phyloP scores from a whole-genome alignment of 2,888 invertebrate genomes.

The Ochlodes sylvanus region DNA sequence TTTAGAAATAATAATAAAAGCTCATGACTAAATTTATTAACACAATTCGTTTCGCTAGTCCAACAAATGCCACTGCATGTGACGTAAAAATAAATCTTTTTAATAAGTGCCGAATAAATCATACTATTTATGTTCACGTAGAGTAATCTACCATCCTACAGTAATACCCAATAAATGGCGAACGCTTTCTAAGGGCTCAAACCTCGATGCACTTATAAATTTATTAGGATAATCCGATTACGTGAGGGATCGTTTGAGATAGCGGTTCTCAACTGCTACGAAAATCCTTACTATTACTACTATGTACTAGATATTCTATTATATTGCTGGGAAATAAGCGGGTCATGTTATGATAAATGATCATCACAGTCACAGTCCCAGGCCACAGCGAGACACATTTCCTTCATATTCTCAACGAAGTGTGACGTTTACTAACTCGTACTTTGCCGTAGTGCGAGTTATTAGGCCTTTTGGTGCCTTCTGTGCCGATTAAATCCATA shows the following conservation, averaged over 20 bases:
- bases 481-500: too few species aligned
- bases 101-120: conserved; percentile 41
- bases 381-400: too few species aligned
- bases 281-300: too few species aligned
- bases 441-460: too few species aligned
- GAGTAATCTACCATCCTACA: conserved; percentile 39
- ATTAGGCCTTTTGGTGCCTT: too few species aligned
- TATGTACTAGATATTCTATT: too few species aligned
- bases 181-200: conserved; percentile 31
- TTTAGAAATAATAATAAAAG: too few species aligned
- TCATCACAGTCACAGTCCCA: too few species aligned
- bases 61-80: background rate
- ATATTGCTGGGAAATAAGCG: too few species aligned
- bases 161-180: conserved; percentile 43
- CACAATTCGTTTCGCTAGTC: background rate
- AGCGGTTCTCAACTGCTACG: conserved; percentile 14
- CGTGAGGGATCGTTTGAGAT: conserved; percentile 30
- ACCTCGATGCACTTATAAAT: conserved; percentile 65
- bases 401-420: too few species aligned
- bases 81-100: conserved; percentile 3
- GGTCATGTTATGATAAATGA: too few species aligned
- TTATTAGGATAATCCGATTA: conserved; percentile 78
- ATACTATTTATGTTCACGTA: conserved; percentile 43
- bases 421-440: too few species aligned
- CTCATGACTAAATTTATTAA: background rate